A percentile compares a stretch with the other conserved stretches of the same genome.
Evolutionary conservation across 1,140 invertebrate species (phyloP).

Genomic region (Pseudomyrmex concolor): DNA sequence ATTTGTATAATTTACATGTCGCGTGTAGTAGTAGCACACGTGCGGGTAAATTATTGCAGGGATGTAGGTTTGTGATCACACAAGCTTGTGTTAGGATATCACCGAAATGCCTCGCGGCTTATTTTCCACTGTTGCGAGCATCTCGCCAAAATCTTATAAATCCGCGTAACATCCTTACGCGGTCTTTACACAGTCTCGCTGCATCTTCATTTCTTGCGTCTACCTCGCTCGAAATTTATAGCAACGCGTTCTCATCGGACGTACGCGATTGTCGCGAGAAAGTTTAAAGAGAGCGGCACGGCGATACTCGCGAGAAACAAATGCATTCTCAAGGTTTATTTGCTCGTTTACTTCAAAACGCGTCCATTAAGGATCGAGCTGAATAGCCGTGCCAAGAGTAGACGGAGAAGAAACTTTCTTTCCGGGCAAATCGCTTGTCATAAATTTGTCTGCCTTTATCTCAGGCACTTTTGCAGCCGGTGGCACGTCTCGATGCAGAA

Average conservation of each 20-base stretch:
- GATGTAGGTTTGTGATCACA: neutral
- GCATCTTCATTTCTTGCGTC: slow-evolving; percentile 46
- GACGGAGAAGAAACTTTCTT: slow-evolving; percentile 72
- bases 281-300: slow-evolving; percentile 23
- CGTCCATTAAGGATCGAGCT: slow-evolving; percentile 73
- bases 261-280: slow-evolving; percentile 40
- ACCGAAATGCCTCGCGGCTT: slow-evolving; percentile 25
- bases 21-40: neutral
- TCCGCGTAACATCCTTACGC: slow-evolving; percentile 12
- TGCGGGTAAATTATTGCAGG: slow-evolving; percentile 11
- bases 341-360: slow-evolving; percentile 79
- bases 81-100: slow-evolving; percentile 41
- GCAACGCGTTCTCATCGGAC: slow-evolving; percentile 34
- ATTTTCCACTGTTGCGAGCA: slow-evolving; percentile 36
- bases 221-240: slow-evolving; percentile 40
- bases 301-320: slow-evolving; percentile 69
- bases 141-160: slow-evolving; percentile 35
- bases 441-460: slow-evolving; percentile 76
- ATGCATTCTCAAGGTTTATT: slow-evolving; percentile 72
- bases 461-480: slow-evolving; percentile 12
- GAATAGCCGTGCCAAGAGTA: slow-evolving; percentile 60
- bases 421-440: slow-evolving; percentile 79
- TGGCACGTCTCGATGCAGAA: slow-evolving; percentile 37
- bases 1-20: neutral
- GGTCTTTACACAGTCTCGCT: slow-evolving; percentile 27